Evolutionary conservation across 2,797 vertebrate species (phyloP).

Genomic region (Peromyscus eremicus): DNA sequence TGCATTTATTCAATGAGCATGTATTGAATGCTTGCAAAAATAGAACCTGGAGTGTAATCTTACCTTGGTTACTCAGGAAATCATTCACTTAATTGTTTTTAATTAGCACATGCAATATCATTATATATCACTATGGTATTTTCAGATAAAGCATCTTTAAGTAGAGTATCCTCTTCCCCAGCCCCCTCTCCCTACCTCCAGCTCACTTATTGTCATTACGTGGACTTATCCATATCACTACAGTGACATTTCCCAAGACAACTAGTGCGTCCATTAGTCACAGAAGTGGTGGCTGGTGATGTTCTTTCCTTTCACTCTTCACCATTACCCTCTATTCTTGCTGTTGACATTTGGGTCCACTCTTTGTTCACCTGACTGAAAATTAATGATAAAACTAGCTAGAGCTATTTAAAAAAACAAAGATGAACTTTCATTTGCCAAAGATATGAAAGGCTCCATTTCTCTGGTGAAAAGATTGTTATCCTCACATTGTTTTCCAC

Average conservation of each 20-base stretch:
- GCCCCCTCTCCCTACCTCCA: not conserved
- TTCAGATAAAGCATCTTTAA: not conserved
- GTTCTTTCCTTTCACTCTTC: not conserved
- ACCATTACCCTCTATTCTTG: not conserved
- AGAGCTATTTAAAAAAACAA: not conserved
- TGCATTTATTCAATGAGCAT: not conserved
- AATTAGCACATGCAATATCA: not conserved
- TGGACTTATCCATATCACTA: not conserved
- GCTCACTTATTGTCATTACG: not conserved
- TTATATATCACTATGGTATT: not conserved
- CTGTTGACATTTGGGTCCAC: not conserved
- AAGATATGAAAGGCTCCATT: not conserved
- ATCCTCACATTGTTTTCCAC: not conserved
- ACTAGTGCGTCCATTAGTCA: not conserved
- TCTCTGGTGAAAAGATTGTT: not conserved
- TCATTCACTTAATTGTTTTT: not conserved
- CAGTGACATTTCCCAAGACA: not conserved
- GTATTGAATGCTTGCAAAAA: not conserved
- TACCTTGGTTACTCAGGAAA: not conserved
- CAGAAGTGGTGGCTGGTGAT: not conserved
- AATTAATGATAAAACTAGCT: not conserved
- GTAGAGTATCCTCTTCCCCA: not conserved
- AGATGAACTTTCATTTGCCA: not conserved
- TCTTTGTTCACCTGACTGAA: slow-evolving; percentile 1
- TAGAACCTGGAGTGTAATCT: not conserved